These are phyloP conservation scores for Fulica atra DNA, from an alignment of 2,113 vertebrate genomes.

Conservation along the genomic window DNA sequence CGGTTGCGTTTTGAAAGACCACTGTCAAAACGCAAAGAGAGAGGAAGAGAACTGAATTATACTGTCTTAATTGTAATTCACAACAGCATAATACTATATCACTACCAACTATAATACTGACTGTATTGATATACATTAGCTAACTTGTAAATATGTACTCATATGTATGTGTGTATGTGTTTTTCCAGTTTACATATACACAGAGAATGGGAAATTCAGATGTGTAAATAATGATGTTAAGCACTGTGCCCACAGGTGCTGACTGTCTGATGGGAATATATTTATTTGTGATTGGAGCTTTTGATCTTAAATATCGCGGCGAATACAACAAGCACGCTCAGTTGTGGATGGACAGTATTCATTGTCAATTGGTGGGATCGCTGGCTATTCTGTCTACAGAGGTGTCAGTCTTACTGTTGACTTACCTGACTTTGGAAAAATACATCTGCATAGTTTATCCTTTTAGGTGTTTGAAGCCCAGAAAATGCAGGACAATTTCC, in stretches of 20 bases:
- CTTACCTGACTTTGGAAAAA: slow-evolving; percentile 96
- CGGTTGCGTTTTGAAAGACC: background rate
- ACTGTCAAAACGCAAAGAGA: background rate
- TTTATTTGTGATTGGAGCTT: slow-evolving; percentile 93
- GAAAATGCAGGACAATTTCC: slow-evolving; percentile 86
- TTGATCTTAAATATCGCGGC: slow-evolving; percentile 93
- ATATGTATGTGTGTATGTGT: background rate
- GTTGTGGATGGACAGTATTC: slow-evolving; percentile 92
- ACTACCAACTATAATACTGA: background rate
- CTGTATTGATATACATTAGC: background rate
- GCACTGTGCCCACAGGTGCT: slow-evolving; percentile 81
- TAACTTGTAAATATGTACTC: background rate
- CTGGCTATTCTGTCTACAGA: slow-evolving; percentile 96
- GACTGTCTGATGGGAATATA: slow-evolving; percentile 98
- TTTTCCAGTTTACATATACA: background rate
- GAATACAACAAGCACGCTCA: slow-evolving; percentile 96
- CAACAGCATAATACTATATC: too few relatives aligned
- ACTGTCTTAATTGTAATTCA: background rate
- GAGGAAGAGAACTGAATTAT: background rate
- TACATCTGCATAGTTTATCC: slow-evolving; percentile 98
- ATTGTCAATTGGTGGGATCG: slow-evolving; percentile 92
- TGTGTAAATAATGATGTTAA: slow-evolving; percentile 59
- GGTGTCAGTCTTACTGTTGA: slow-evolving; percentile 94
- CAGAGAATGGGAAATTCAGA: slow-evolving; percentile 5
- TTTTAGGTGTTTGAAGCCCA: slow-evolving; percentile 90